A percentile compares a stretch with the other conserved stretches of the same genome.
Conservation (phyloP, 1,140 invertebrate species). For the Ruditapes philippinarum region DNA sequence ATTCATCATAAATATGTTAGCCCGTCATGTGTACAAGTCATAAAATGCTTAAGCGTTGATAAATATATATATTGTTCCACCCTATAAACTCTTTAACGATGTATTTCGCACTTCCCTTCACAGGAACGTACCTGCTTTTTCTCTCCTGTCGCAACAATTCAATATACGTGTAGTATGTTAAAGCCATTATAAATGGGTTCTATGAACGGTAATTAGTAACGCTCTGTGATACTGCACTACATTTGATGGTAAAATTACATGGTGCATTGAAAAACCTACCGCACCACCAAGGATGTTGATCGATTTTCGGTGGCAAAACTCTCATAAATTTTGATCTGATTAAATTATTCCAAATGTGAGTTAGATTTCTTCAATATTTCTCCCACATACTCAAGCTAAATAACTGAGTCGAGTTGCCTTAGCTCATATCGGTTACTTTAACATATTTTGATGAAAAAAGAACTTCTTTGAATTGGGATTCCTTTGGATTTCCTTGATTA, state of each 20-base stretch:
- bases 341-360: slow-evolving; percentile 37
- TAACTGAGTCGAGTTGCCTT: too few species aligned
- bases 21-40: slow-evolving; percentile 7
- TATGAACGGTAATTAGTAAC: slow-evolving; percentile 11
- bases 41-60: slow-evolving; percentile 35
- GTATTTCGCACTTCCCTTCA: neutral
- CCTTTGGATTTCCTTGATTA: too few species aligned
- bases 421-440: too few species aligned
- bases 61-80: slow-evolving; percentile 33
- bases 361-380: slow-evolving; percentile 15
- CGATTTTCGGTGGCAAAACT: slow-evolving; percentile 8
- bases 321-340: slow-evolving; percentile 42
- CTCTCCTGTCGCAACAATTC: neutral
- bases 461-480: too few species aligned
- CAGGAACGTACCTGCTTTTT: neutral
- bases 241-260: slow-evolving; percentile 41
- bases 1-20: slow-evolving; percentile 13
- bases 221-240: slow-evolving; percentile 15
- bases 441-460: too few species aligned
- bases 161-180: slow-evolving; percentile 16
- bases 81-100: neutral
- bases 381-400: neutral
- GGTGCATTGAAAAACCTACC: slow-evolving; percentile 15
- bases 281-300: slow-evolving; percentile 33
- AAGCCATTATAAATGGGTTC: slow-evolving; percentile 9